Percentiles rank a stretch among this genome's conserved stretches.
Conservation (phyloP, 35 echinoderm and acorn worm species). For the Strongylocentrotus purpuratus region DNA sequence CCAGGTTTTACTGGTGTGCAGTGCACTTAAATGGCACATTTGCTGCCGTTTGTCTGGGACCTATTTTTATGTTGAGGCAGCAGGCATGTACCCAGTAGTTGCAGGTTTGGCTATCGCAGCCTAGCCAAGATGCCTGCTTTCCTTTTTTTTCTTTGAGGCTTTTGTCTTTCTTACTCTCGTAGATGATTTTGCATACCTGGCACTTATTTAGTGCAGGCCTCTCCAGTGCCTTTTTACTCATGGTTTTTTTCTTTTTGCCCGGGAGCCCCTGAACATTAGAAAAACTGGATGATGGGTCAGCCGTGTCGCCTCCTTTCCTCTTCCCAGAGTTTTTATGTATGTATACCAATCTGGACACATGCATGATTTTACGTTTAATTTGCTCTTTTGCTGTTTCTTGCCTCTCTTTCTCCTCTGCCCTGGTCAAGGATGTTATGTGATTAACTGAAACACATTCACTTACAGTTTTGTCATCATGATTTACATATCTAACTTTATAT, state of each 20-base stretch:
- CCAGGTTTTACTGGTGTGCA: constrained; percentile 1
- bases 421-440: too few relatives aligned
- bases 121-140: not conserved
- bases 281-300: not conserved
- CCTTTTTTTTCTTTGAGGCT: not conserved
- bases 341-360: too few relatives aligned
- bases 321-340: too few relatives aligned
- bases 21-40: not conserved
- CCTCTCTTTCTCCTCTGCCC: too few relatives aligned
- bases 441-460: too few relatives aligned
- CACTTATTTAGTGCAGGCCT: not conserved
- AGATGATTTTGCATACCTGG: not conserved
- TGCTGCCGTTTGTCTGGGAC: not conserved
- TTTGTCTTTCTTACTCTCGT: constrained; percentile 11
- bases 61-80: not conserved
- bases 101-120: not conserved
- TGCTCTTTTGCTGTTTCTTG: too few relatives aligned
- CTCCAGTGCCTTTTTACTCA: not conserved
- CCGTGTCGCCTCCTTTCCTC: not conserved
- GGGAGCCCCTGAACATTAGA: not conserved
- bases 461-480: too few relatives aligned
- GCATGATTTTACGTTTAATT: too few relatives aligned
- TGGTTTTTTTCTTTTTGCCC: not conserved
- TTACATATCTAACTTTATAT: too few relatives aligned
- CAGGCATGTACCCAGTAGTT: not conserved